These are phyloP conservation scores for Diabrotica balteata DNA, from an alignment of 2,888 invertebrate species.

Conservation along the genomic window DNA sequence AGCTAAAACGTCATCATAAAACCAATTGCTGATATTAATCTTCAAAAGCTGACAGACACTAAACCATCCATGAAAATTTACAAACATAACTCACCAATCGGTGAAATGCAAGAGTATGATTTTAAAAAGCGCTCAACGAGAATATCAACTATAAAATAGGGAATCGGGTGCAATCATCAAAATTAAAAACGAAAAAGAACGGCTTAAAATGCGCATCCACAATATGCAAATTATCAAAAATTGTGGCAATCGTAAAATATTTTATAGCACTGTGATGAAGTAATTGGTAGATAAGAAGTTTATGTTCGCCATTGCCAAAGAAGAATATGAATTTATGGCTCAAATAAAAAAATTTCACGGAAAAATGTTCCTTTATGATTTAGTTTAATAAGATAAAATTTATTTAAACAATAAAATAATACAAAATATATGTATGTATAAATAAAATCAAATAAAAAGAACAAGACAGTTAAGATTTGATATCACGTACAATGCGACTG, in stretches of 20 bases:
- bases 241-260: conserved; percentile 55
- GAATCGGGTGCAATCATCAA: conserved; percentile 54
- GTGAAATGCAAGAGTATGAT: conserved; percentile 55
- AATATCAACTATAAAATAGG: conserved; percentile 54
- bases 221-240: conserved; percentile 55
- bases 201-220: conserved; percentile 50
- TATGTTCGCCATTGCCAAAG: no score
- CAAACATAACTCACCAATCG: conserved; percentile 53
- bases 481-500: no score
- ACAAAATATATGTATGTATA: no score
- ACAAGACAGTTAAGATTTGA: no score
- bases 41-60: conserved; percentile 56
- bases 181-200: conserved; percentile 48
- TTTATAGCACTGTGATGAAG: conserved; percentile 47
- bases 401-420: no score
- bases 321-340: no score
- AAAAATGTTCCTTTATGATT: no score
- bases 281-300: no score
- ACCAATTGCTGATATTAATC: conserved; percentile 52
- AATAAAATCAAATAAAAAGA: no score
- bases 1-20: conserved; percentile 44
- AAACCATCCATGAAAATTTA: conserved; percentile 54
- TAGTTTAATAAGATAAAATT: no score
- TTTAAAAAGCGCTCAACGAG: conserved; percentile 51
- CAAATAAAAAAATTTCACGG: no score